Conservation (phyloP, 2,888 invertebrate species). For the Amorpha juglandis region DNA sequence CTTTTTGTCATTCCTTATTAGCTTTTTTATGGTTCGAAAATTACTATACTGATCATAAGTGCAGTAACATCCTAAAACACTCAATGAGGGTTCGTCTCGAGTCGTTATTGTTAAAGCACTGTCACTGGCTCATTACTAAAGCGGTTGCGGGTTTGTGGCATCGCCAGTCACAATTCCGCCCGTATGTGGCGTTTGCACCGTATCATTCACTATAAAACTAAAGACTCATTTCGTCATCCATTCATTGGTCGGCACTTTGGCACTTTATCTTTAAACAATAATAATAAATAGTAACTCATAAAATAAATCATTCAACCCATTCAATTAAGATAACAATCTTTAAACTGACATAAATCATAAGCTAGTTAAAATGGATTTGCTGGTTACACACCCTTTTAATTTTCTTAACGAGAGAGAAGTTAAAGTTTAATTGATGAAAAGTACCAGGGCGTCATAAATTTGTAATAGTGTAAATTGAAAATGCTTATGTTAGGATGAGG, state of each 20-base stretch:
- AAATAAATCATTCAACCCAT: conserved; percentile 32
- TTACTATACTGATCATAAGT: conserved; percentile 19
- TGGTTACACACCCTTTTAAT: conserved; percentile 22
- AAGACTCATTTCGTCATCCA: not conserved
- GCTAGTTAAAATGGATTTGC: conserved; percentile 14
- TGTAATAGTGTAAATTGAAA: conserved; percentile 1
- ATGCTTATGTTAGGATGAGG: no score
- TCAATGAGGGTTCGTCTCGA: not conserved
- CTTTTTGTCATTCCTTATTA: conserved; percentile 23
- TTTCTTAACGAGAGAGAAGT: conserved; percentile 4
- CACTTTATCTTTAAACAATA: conserved; percentile 22
- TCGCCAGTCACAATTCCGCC: not conserved
- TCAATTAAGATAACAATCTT: conserved; percentile 34
- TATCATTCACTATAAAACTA: not conserved
- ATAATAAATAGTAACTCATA: conserved; percentile 22
- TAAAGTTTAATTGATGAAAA: not conserved
- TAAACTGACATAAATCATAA: conserved; percentile 28
- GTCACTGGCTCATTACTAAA: no score
- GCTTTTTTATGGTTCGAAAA: conserved; percentile 15
- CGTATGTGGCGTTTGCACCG: not conserved
- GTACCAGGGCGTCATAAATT: conserved; percentile 3
- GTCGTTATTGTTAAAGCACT: not conserved
- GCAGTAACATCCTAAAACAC: not conserved
- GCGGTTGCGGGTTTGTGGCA: not conserved
- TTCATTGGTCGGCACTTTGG: conserved; percentile 3